These are phyloP conservation scores for Microplitis demolitor DNA, from an alignment of 1,140 invertebrate species.

Conservation along the genomic window DNA sequence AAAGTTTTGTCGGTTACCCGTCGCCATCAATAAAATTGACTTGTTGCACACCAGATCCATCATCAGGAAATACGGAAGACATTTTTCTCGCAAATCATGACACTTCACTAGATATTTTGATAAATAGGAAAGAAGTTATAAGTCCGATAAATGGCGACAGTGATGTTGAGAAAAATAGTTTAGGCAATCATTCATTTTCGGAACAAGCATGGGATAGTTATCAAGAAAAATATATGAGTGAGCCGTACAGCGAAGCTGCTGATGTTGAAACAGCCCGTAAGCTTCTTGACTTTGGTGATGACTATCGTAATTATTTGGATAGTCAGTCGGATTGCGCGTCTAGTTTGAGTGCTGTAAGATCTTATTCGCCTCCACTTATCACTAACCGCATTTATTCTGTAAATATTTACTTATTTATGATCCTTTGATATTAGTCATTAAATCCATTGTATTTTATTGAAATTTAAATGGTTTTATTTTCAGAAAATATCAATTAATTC, in stretches of 20 bases:
- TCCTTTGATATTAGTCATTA: constrained; percentile 39
- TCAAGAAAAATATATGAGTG: constrained; percentile 90
- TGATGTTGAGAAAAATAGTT: constrained; percentile 58
- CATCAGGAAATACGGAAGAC: constrained; percentile 57
- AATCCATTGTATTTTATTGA: constrained; percentile 7
- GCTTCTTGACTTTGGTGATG: constrained; percentile 86
- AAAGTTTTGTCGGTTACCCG: constrained; percentile 67
- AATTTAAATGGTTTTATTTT: constrained; percentile 17
- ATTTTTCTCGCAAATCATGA: constrained; percentile 40
- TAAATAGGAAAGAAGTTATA: constrained; percentile 41
- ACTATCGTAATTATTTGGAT: constrained; percentile 86
- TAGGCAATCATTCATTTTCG: constrained; percentile 76
- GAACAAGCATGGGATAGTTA: constrained; percentile 87
- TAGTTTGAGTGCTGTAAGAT: constrained; percentile 69
- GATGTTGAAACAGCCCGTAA: constrained; percentile 83
- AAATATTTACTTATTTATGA: constrained; percentile 49
- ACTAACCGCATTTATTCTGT: constrained; percentile 54
- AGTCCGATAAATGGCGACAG: constrained; percentile 50
- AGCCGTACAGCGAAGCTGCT: constrained; percentile 87
- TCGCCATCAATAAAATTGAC: constrained; percentile 56
- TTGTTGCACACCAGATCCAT: constrained; percentile 44
- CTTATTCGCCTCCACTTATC: constrained; percentile 43
- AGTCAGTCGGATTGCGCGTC: constrained; percentile 84
- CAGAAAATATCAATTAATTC: constrained; percentile 38
- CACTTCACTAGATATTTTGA: constrained; percentile 35